Conservation (phyloP, 2,888 invertebrate species). For the Apamea crenata region DNA sequence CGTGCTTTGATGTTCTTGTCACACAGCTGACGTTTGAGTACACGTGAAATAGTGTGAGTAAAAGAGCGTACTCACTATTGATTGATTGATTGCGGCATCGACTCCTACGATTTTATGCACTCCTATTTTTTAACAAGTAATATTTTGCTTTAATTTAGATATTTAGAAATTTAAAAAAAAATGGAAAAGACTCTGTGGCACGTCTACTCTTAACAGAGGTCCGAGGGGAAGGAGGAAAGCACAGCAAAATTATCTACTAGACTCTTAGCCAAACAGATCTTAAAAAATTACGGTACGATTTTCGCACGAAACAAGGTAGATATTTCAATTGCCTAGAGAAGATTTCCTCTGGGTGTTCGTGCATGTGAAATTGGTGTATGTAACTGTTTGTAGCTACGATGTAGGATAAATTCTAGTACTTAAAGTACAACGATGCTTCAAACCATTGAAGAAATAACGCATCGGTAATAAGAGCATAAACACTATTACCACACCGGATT, state of each 20-base stretch:
- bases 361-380: not conserved
- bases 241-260: too few relatives aligned
- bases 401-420: not conserved
- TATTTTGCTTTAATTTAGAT: too few relatives aligned
- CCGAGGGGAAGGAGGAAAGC: too few relatives aligned
- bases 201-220: too few relatives aligned
- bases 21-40: not conserved
- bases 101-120: too few relatives aligned
- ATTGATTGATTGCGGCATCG: too few relatives aligned
- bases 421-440: not conserved
- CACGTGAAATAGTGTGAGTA: too few relatives aligned
- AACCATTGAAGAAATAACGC: not conserved
- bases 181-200: too few relatives aligned
- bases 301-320: not conserved
- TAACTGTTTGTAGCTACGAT: not conserved
- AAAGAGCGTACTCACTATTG: too few relatives aligned
- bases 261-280: not conserved
- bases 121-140: too few relatives aligned
- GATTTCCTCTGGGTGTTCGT: not conserved
- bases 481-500: not conserved
- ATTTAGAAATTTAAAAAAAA: too few relatives aligned
- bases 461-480: not conserved
- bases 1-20: not conserved
- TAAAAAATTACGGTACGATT: not conserved
- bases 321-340: conserved; percentile 4